phyloP scores from a whole-genome alignment of 1,140 invertebrate genomes.

The Mesaphorura yosii region DNA sequence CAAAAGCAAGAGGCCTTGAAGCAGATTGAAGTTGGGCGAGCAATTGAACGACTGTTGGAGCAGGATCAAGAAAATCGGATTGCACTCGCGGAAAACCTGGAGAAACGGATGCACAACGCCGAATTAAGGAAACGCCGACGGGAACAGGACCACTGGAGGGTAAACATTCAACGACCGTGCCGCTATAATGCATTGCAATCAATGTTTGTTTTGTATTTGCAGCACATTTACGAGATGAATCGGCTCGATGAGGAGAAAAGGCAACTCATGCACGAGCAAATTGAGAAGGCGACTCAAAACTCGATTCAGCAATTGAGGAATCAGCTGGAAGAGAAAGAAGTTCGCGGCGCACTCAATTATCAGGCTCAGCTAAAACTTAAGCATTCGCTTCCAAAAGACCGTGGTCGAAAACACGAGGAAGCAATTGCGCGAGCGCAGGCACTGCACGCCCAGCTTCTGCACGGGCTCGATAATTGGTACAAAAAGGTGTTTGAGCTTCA shows the following conservation, averaged over 20 bases:
- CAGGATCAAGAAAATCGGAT: constrained; percentile 20
- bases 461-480: constrained; percentile 28
- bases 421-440: constrained; percentile 9
- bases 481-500: constrained; percentile 27
- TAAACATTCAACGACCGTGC: constrained; percentile 3
- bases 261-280: constrained; percentile 17
- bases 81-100: constrained; percentile 17
- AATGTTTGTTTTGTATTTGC: constrained; percentile 1
- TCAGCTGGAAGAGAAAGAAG: constrained; percentile 31
- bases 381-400: constrained; percentile 4
- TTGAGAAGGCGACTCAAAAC: constrained; percentile 22
- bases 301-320: constrained; percentile 20
- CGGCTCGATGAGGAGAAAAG: constrained; percentile 27
- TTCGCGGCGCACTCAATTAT: constrained; percentile 23
- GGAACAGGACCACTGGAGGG: constrained; percentile 26
- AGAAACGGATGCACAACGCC: constrained; percentile 25
- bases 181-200: not conserved
- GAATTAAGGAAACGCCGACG: constrained; percentile 20
- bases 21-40: constrained; percentile 28
- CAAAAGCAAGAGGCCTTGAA: constrained; percentile 25
- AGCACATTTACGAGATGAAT: constrained; percentile 31
- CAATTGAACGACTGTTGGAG: constrained; percentile 28
- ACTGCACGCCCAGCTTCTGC: constrained; percentile 19
- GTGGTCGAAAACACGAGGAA: constrained; percentile 8
- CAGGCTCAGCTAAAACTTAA: not conserved